Evolutionary conservation across 64 coral and sea anemone species (phyloP), one percentile per base, ranked within the genome.

Genomic region (Cladopsammia gracilis): DNA sequence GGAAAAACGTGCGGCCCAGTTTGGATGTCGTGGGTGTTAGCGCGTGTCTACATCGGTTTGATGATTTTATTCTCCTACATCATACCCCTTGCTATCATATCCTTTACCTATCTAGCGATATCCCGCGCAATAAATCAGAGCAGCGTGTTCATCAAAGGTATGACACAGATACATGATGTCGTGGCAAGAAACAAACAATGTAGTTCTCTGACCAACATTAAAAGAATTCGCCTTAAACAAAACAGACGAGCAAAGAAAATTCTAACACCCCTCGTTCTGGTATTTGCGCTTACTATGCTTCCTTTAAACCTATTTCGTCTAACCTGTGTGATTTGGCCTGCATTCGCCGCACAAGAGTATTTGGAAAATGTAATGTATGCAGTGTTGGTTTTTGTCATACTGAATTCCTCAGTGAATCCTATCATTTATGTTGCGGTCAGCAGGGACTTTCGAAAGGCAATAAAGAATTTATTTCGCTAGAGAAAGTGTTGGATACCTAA

Each of bases 171-270:
- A 95, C 25, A 43, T 42, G 23, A 47, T 3, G 6, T 85, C 19
- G 25, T 65, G 9, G 22, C 82, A 77, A 5, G n/a, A 3, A 3
- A 54, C 2, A 14, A 25, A 3, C 4, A 45, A 64, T 42, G 53
- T 69, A 56, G 24, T 26, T 22, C 2, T 71, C 81, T 24, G 46
- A 95, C 45, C 62, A 48, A 25, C 80, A 74, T 47, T n/a, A 34
- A 34, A 1, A 34, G 34, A 34, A 34, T 34, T 34, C 64, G 88
- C 18, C 79, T 95, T 3, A 75, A 76, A 67, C 89, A 95, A 79
- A 95, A 95, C 78, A 90, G 78, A 51, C 84, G 76, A 73, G 93
- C 87, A 2, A 90, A 95, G 48, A 95, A 91, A 45, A 78, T 95
- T 58, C 71, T 95, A 0, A 95, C 88, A 10, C 93, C 93, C 16